phyloP scores from a whole-genome alignment of 2,888 invertebrate genomes.

The Drosophila colorata region DNA sequence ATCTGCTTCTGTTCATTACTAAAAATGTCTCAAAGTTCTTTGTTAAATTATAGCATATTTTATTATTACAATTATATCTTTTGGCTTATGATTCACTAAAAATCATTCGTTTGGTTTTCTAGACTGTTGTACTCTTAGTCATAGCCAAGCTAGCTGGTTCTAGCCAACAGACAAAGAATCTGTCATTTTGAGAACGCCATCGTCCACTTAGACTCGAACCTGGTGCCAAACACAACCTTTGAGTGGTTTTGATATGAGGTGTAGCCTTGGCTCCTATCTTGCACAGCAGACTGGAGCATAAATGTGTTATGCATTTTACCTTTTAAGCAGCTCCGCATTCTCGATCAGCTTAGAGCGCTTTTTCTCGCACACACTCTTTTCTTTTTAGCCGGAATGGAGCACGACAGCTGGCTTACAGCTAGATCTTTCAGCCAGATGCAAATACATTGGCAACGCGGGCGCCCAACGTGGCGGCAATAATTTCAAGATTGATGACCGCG shows the following conservation, averaged over 20 bases:
- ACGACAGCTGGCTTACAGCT: conserved; percentile 7
- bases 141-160: conserved; percentile 1
- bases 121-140: neutral
- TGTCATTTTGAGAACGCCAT: conserved; percentile 13
- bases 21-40: too few relatives aligned
- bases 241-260: conserved; percentile 25
- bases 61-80: neutral
- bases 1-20: too few relatives aligned
- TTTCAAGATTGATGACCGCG: conserved; percentile 77
- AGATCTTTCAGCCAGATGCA: conserved; percentile 50
- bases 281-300: neutral
- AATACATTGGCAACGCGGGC: conserved; percentile 56
- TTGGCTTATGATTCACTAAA: neutral
- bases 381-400: conserved; percentile 1
- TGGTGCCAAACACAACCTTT: conserved; percentile 1
- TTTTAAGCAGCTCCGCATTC: conserved; percentile 26
- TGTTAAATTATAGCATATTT: neutral
- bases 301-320: conserved; percentile 15
- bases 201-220: conserved; percentile 10
- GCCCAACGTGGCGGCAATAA: conserved; percentile 72
- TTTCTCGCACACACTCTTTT: neutral
- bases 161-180: neutral
- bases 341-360: conserved; percentile 26
- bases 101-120: neutral
- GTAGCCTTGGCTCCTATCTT: neutral